Conservation (phyloP, 92 coral and sea anemone genomes). For the Scolanthus callimorphus region DNA sequence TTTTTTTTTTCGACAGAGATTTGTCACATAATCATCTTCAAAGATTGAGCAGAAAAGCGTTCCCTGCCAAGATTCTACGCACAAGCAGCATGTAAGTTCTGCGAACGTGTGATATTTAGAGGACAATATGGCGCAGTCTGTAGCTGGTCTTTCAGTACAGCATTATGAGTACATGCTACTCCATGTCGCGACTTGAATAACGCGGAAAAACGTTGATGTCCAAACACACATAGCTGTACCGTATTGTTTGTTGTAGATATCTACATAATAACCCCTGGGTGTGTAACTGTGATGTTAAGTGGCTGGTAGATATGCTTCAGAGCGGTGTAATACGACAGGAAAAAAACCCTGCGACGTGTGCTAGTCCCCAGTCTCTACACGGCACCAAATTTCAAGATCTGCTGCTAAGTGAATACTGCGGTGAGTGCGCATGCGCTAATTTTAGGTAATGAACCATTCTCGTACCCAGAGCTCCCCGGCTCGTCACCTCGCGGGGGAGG, state of each 20-base stretch:
- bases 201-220: background rate
- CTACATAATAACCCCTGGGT: conserved; percentile 34
- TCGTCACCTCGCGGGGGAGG: too few relatives aligned
- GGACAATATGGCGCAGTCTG: too few relatives aligned
- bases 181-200: background rate
- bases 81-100: too few relatives aligned
- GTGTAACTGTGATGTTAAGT: conserved; percentile 31
- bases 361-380: conserved; percentile 7
- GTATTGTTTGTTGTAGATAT: background rate
- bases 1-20: conserved; percentile 10
- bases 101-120: too few relatives aligned
- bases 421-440: too few relatives aligned
- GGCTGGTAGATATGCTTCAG: conserved; percentile 23
- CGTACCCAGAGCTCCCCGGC: too few relatives aligned
- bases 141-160: background rate
- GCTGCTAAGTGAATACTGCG: conserved; percentile 13
- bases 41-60: conserved; percentile 4
- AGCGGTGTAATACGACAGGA: conserved; percentile 6
- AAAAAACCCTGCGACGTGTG: conserved; percentile 6
- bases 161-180: background rate
- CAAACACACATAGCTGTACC: background rate
- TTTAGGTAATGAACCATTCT: too few relatives aligned
- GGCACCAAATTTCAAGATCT: conserved; percentile 8
- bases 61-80: too few relatives aligned
- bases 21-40: conserved; percentile 17